Base-by-base conservation (phyloP, 2,113 vertebrate genomes). In the Callipepla californica region DNA sequence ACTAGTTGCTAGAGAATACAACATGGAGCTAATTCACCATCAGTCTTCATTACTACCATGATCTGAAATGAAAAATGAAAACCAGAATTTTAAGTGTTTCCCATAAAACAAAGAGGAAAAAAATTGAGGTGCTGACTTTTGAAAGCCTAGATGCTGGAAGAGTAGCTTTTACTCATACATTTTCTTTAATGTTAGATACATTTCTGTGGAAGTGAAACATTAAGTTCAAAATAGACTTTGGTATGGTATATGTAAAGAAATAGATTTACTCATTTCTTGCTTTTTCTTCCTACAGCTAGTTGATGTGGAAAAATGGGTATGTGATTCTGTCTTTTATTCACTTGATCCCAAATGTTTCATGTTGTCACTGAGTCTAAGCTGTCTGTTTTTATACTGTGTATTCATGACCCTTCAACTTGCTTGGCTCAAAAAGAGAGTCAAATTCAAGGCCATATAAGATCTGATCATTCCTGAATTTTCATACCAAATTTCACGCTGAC, bases 261-360 rank as follows among this genome's bases (percentile, higher is more conserved):
- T 67, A 93, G 68, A 95, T 94, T 93, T 95, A 97, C 95, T 97
- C 89, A 95, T 97, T 97, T 97, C 96, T 97, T 97, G 78, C 94
- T 97, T 97, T 98, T 97, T 97, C 98, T 98, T 98, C 97, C 96
- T 96, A 97, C 98, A 98, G 98, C 97, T 98, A 97, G 97, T 98
- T 98, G 98, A 98, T 98, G 97, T 98, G 98, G 98, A 98, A 98
- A 98, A 98, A 98, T 98, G 98, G 98, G 98, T 98, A 98, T 95
- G 98, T 98, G 96, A 97, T 97, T 97, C 90, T 93, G 92, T 97
- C 86, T 97, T 97, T 97, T 87, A 95, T 95, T 92, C 93, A 89
- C 91, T 93, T 94, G 93, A 95, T 92, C 70, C 75, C 85, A 87
- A 96, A 63, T 75, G 96, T 93, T 92, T 89, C 81, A 86, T 96